Evolutionary conservation across 1,140 invertebrate genomes (phyloP), one percentile per base, ranked within the genome.

Genomic region (Lysiphlebus fabarum): DNA sequence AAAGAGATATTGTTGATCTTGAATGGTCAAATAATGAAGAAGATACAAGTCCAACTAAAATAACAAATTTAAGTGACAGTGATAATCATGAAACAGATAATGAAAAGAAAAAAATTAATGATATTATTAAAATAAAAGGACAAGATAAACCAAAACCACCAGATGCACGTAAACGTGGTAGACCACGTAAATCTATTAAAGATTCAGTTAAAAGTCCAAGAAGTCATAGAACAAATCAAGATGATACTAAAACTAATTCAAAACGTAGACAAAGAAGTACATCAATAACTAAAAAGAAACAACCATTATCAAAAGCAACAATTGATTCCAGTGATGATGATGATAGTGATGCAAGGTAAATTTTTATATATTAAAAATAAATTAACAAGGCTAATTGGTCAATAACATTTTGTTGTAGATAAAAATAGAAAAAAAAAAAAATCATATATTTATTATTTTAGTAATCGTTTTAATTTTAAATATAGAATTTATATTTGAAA

Each of bases 141-240:
- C 45, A 72, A 56, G 68, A 79, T 56, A 75, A 83, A 70, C 70
- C 75, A 56, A 71, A 82, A 64, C 69, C 71, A 33, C 56, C 71
- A 10, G 77, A 80, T 34, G 66, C 62, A 0, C 72, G 70, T 36
- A 80, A 77, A 62, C 71, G 79, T 4, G 80, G 80, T 5, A 64
- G 79, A 44, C 80, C 80, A 0, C 71, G 79, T 36, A 77, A 80
- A 55, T 70, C 71, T 0, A 60, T 68, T 0, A 74, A 76, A 40
- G 76, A 80, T 51, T 68, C 71, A 0, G 60, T 67, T 0, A 73
- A 75, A 44, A 75, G 71, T 36, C 72, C 74, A 4, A 74, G 72
- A 36, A 59, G 58, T 10, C 68, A 65, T 7, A 62, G 62, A 34
- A 63, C 60, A 6, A 47, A 68, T 7, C 57, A 67, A 0, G 65